A percentile compares a stretch with the other conserved stretches of the same genome.
phyloP scores from a whole-genome alignment of 2,113 vertebrate species.

The Spea bombifrons region DNA sequence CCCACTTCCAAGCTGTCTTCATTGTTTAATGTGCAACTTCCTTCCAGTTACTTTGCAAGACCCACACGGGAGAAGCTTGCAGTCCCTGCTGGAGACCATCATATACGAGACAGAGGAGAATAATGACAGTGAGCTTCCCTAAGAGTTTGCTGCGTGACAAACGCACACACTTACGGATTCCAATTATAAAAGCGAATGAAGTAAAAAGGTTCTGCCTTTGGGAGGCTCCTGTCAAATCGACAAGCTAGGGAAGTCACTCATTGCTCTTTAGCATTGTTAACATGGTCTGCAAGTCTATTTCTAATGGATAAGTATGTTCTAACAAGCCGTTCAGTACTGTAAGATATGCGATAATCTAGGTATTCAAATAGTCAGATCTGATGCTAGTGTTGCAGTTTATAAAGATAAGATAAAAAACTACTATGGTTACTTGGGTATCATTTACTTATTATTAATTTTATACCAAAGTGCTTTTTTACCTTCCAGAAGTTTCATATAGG shows the following conservation, averaged over 20 bases:
- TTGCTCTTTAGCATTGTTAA: slow-evolving; percentile 54
- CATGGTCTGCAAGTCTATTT: slow-evolving; percentile 46
- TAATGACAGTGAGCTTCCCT: slow-evolving; percentile 40
- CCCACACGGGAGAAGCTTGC: slow-evolving; percentile 46
- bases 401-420: background rate
- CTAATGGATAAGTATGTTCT: slow-evolving; percentile 52
- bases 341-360: slow-evolving; percentile 9
- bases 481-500: too few species aligned
- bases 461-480: too few species aligned
- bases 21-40: slow-evolving; percentile 47
- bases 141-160: slow-evolving; percentile 45
- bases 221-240: slow-evolving; percentile 53
- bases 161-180: slow-evolving; percentile 42
- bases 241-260: slow-evolving; percentile 52
- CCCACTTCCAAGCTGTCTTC: slow-evolving; percentile 50
- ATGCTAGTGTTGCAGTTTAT: background rate
- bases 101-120: slow-evolving; percentile 34
- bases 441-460: too few species aligned
- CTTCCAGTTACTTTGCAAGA: slow-evolving; percentile 50
- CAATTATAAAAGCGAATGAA: slow-evolving; percentile 37
- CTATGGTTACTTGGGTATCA: background rate
- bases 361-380: slow-evolving; percentile 1
- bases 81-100: slow-evolving; percentile 14
- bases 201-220: slow-evolving; percentile 48
- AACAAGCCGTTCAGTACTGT: slow-evolving; percentile 39